phyloP scores from a whole-genome alignment of 2,113 vertebrate genomes.

The Syngnathus floridae region DNA sequence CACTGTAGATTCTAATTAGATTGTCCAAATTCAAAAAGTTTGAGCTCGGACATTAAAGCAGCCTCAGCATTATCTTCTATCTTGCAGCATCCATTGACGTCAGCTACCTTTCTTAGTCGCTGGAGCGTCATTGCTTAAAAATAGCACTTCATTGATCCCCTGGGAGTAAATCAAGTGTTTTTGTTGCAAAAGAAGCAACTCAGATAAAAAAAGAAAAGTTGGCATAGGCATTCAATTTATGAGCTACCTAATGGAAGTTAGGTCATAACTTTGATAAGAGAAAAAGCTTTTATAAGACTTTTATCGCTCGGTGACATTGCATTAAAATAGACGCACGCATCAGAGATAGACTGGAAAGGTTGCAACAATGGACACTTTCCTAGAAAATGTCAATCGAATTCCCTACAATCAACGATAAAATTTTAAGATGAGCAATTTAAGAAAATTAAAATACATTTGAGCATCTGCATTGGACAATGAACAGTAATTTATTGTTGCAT shows the following conservation, averaged over 20 bases:
- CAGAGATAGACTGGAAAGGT: background rate
- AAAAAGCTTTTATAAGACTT: background rate
- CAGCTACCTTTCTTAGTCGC: background rate
- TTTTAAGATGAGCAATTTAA: no score
- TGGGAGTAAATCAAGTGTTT: background rate
- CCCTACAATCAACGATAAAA: background rate
- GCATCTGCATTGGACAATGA: background rate
- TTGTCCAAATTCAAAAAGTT: background rate
- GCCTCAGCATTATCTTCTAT: background rate
- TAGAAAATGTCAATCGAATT: conserved; percentile 1
- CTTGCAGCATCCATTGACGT: conserved; percentile 16
- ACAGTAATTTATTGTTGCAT: background rate
- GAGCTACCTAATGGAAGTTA: background rate
- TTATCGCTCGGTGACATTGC: background rate
- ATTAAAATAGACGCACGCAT: background rate
- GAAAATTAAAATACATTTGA: no score
- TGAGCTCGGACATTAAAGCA: background rate
- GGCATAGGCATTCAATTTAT: background rate
- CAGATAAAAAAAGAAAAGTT: conserved; percentile 4
- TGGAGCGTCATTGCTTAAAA: conserved; percentile 9
- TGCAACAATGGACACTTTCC: background rate
- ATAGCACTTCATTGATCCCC: conserved; percentile 17
- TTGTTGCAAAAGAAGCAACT: conserved; percentile 9
- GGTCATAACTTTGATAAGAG: background rate
- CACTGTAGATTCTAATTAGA: background rate